A percentile compares a stretch with the other conserved stretches of the same genome.
Conservation (phyloP, 2,113 vertebrate species). For the Tretioscincus oriximinensis region DNA sequence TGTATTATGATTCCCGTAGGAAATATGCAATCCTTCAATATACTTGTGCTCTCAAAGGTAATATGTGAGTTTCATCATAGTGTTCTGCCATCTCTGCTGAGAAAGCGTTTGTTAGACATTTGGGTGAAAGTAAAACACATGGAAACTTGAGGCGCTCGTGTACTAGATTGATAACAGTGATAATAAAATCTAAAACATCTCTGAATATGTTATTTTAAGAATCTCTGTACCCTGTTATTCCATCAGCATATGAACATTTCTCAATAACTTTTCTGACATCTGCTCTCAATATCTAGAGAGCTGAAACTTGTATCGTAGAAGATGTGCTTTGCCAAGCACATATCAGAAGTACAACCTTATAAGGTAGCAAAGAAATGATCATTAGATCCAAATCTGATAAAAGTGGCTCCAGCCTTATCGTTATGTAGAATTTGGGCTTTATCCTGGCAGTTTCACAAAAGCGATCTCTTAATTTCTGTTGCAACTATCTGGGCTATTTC, state of each 20-base stretch:
- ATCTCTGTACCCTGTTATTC: neutral
- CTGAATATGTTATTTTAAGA: neutral
- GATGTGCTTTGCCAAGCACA: neutral
- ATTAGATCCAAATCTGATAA: neutral
- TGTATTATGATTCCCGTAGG: neutral
- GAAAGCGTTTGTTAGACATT: neutral
- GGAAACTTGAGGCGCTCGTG: neutral
- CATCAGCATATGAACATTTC: neutral
- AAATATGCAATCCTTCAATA: neutral
- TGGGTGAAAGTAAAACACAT: neutral
- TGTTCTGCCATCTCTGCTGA: neutral
- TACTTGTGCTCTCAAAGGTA: neutral
- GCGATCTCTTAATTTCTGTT: neutral
- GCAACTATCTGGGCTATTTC: neutral
- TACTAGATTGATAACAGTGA: neutral
- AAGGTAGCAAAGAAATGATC: neutral
- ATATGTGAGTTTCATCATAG: neutral
- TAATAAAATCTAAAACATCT: neutral
- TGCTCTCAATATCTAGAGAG: neutral
- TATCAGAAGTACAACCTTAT: neutral
- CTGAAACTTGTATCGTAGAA: neutral
- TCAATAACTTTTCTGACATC: neutral
- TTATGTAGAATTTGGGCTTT: neutral
- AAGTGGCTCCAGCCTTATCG: neutral
- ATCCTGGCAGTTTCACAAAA: neutral